Conservation (phyloP, 1,140 invertebrate species). For the Trigoniulus corallinus region DNA sequence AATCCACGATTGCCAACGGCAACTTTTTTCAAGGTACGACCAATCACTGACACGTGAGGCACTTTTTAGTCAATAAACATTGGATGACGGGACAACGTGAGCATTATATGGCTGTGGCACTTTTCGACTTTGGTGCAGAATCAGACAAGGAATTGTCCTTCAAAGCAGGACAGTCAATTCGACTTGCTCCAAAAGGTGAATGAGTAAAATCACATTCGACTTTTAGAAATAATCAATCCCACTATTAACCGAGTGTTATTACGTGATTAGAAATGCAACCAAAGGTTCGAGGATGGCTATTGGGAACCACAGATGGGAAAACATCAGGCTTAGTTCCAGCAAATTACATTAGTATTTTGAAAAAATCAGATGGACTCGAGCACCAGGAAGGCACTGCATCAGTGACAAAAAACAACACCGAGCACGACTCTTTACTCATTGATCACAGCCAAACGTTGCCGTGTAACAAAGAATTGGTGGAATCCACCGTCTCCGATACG, state of each 20-base stretch:
- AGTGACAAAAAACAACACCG: too few species aligned
- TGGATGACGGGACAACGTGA: conserved; percentile 46
- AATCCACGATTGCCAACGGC: background rate
- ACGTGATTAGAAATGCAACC: conserved; percentile 21
- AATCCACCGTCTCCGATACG: too few species aligned
- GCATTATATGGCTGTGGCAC: conserved; percentile 48
- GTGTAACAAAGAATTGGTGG: too few species aligned
- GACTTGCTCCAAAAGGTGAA: conserved; percentile 63
- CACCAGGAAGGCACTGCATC: too few species aligned
- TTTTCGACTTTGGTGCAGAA: conserved; percentile 56
- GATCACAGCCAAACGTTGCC: too few species aligned
- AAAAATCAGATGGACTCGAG: too few species aligned
- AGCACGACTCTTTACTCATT: too few species aligned
- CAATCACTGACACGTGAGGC: background rate
- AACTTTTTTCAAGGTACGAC: background rate
- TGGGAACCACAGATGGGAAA: conserved; percentile 24
- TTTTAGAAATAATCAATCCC: too few species aligned
- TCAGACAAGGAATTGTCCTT: conserved; percentile 60
- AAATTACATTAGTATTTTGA: conserved; percentile 23
- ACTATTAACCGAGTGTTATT: too few species aligned
- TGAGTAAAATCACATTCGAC: too few species aligned
- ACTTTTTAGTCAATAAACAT: conserved; percentile 20
- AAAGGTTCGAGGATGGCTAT: conserved; percentile 25
- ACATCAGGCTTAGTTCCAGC: conserved; percentile 25
- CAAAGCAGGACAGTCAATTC: conserved; percentile 52